Evolutionary conservation across 2,113 vertebrate species (phyloP).

Genomic region (Chionomys nivalis): DNA sequence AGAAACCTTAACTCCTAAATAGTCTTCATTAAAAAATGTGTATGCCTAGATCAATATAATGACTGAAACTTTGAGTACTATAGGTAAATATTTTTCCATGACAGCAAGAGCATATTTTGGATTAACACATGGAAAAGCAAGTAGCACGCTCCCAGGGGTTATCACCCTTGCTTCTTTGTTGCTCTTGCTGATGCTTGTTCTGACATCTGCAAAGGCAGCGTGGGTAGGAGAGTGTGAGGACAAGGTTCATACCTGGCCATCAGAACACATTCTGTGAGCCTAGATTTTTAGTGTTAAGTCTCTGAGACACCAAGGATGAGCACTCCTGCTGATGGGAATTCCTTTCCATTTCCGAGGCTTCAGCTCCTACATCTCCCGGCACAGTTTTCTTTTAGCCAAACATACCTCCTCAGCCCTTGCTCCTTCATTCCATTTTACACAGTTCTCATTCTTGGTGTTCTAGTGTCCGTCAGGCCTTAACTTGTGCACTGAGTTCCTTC

Average conservation of each 20-base stretch:
- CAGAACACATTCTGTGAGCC: not conserved
- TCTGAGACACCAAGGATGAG: accelerated
- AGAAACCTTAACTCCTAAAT: not conserved
- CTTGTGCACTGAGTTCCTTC: not conserved
- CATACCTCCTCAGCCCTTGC: too few species aligned
- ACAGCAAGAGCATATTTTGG: not conserved
- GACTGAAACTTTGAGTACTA: not conserved
- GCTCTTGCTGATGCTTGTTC: not conserved
- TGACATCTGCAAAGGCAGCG: not conserved
- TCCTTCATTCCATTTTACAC: not conserved
- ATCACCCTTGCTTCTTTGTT: not conserved
- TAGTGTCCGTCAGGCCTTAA: not conserved
- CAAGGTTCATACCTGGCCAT: not conserved
- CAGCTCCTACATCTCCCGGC: not conserved
- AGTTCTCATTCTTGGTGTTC: not conserved
- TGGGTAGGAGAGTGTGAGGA: not conserved
- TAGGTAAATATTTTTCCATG: not conserved
- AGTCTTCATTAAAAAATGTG: not conserved
- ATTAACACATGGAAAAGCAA: not conserved
- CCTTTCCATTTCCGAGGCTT: not conserved
- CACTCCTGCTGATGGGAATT: not conserved
- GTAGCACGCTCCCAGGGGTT: not conserved
- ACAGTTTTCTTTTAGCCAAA: not conserved
- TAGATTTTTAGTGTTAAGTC: not conserved
- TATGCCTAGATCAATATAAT: not conserved